phyloP scores from a whole-genome alignment of 2,113 vertebrate species.

The Megaptera novaeangliae region DNA sequence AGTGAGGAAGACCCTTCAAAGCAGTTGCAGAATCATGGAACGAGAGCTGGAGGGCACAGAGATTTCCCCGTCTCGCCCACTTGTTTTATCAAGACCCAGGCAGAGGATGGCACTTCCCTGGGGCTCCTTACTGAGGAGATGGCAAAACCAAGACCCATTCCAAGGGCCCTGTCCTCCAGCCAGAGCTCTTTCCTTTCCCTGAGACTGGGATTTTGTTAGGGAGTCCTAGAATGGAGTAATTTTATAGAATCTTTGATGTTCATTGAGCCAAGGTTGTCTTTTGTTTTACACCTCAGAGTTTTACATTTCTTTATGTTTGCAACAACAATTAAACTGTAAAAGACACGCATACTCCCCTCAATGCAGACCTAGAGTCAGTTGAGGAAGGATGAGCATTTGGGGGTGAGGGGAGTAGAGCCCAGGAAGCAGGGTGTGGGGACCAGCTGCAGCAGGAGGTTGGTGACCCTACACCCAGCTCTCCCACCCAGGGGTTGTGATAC shows the following conservation, averaged over 20 bases:
- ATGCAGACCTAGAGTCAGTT: not conserved
- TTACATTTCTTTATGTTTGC: not conserved
- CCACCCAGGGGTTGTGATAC: not conserved
- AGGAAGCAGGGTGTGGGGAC: not conserved
- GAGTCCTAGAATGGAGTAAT: not conserved
- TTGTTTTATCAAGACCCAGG: not conserved
- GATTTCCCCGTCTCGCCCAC: not conserved
- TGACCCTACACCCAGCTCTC: accelerated
- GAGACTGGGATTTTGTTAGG: not conserved
- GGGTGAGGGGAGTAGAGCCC: not conserved
- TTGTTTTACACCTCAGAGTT: not conserved
- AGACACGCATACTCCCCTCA: not conserved
- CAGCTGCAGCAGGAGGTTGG: not conserved
- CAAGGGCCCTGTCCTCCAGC: not conserved
- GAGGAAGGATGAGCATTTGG: not conserved
- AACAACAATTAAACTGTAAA: not conserved
- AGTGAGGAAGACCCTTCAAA: not conserved
- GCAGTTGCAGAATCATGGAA: not conserved
- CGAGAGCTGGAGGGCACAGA: not conserved
- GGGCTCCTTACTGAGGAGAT: not conserved
- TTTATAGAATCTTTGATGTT: not conserved
- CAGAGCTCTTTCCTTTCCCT: not conserved
- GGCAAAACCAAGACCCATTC: not conserved
- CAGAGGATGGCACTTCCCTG: not conserved
- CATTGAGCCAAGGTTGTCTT: not conserved